Percentiles rank a stretch among this genome's conserved stretches.
Evolutionary conservation across 2,113 vertebrate species (phyloP).

Genomic region (Todiramphus saurophagus): DNA sequence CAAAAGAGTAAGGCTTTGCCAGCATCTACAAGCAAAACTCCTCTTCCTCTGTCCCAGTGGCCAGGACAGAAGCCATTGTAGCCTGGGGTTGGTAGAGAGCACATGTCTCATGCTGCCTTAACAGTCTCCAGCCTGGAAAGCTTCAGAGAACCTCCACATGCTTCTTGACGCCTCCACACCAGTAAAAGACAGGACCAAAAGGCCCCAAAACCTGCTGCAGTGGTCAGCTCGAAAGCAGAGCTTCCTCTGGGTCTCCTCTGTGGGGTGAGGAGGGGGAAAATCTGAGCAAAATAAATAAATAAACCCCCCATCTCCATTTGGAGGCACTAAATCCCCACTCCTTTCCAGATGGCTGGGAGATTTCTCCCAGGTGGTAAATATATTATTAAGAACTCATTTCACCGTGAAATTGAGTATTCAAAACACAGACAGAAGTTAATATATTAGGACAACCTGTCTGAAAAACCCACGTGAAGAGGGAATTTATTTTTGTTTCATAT

Average conservation of each 20-base stretch:
- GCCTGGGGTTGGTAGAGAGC: background rate
- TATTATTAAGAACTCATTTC: conserved; percentile 89
- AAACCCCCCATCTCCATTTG: conserved; percentile 77
- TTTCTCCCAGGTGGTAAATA: conserved; percentile 88
- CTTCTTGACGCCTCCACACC: background rate
- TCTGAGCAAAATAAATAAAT: conserved; percentile 69
- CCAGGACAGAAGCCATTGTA: background rate
- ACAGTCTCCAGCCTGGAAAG: background rate
- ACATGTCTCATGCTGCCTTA: rapidly evolving
- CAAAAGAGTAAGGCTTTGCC: background rate
- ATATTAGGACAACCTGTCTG: conserved; percentile 86
- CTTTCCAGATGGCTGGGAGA: conserved; percentile 85
- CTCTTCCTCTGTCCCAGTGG: background rate
- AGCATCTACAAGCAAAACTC: background rate
- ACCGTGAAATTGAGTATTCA: conserved; percentile 88
- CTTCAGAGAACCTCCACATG: background rate
- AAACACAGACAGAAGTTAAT: conserved; percentile 86
- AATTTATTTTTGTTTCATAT: conserved; percentile 83
- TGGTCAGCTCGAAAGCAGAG: background rate
- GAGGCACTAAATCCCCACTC: conserved; percentile 79
- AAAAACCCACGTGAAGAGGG: conserved; percentile 75
- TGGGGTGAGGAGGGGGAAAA: background rate
- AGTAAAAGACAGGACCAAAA: rapidly evolving
- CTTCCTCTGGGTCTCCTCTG: background rate
- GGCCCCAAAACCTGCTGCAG: background rate